Evolutionary conservation across 2,113 vertebrate genomes (phyloP).

Genomic region (Pterocles burchelli): DNA sequence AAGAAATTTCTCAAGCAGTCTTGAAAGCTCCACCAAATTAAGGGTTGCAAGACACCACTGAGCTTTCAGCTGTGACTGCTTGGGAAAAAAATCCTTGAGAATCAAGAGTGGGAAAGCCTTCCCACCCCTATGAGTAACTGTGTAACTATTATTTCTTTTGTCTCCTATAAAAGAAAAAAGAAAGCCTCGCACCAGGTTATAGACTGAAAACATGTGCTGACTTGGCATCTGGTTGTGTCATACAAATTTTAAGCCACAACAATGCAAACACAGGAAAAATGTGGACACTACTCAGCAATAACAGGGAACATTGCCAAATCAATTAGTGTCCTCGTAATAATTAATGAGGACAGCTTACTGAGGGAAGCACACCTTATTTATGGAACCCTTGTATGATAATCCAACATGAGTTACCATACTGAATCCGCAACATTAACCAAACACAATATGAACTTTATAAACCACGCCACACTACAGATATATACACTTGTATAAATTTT

Average conservation of each 20-base stretch:
- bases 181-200: not conserved
- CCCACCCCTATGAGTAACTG: conserved; percentile 14
- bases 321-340: conserved; percentile 31
- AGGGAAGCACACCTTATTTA: conserved; percentile 1
- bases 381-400: not conserved
- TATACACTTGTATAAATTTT: not conserved
- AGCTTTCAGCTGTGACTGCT: not conserved
- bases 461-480: not conserved
- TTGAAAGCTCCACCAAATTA: not conserved
- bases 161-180: not conserved
- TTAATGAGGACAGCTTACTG: conserved; percentile 23
- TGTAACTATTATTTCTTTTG: not conserved
- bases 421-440: not conserved
- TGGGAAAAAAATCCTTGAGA: not conserved
- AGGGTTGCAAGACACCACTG: not conserved
- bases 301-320: conserved; percentile 44
- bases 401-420: not conserved
- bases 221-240: conserved; percentile 13
- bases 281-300: conserved; percentile 28
- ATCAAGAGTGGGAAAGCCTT: not conserved
- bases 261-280: conserved; percentile 40
- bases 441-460: not conserved
- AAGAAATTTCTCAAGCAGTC: not conserved
- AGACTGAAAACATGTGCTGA: conserved; percentile 48
- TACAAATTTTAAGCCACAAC: conserved; percentile 17